Evolutionary conservation across 1,140 invertebrate genomes (phyloP), one percentile per base, ranked within the genome.

Genomic region (Drosophila sturtevanti): DNA sequence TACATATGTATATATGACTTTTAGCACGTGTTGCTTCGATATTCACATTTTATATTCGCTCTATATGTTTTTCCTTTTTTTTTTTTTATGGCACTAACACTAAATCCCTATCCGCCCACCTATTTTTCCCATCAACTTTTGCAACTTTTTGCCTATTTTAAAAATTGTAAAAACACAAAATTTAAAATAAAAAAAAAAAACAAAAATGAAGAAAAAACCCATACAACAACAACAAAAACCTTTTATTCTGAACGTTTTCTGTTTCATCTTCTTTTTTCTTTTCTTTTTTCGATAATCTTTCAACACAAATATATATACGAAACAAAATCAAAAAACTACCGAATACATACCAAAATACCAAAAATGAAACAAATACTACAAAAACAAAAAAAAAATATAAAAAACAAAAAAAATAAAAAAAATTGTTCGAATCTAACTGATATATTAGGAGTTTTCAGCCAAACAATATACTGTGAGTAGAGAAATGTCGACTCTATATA

Each of bases 391-490:
- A 64, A 72, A 48, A 55, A 55, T 54, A n/a, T 58, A 54, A 35
- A 31, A 44, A 64, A 27, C 38, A 59, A 73, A 64, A 72, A 68
- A 79, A 27, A 37, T 65, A 72, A 73, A 72, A 35, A 59, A 71
- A 80, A 70, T 71, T 12, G 69, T 48, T 81, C 63, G 56, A 69
- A 67, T 77, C 63, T 68, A 63, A 79, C 9, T 48, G 41, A 31
- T 31, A 31, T 21, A 48, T 79, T 91, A 91, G 90, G 90, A 91
- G 80, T 91, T 91, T 90, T 91, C 90, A 85, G 55, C 90, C 74
- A 91, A 89, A 68, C 89, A 90, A 89, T 91, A 91, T 91, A 91
- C 90, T 90, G 90, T 91, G 90, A 91, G 90, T 91, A 91, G 41
- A 48, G 41, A 48, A 48, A 48, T 48, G 90, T 78, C 70, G 55